Conservation (phyloP, 2,888 invertebrate genomes). For the Chironomus tentans region DNA sequence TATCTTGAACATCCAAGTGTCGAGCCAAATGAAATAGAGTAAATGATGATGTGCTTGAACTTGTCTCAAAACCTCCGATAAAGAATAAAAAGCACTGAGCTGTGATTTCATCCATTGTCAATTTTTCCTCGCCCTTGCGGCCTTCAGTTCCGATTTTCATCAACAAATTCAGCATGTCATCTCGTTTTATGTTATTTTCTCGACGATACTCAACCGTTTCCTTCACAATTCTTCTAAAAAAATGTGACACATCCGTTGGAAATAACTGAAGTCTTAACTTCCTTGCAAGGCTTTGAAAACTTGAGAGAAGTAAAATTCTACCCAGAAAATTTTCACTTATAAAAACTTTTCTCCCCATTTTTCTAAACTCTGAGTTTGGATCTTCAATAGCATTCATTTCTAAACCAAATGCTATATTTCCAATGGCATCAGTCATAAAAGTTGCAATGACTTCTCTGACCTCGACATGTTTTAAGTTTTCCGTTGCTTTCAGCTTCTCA, state of each 20-base stretch:
- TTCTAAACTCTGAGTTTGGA: constrained; percentile 33
- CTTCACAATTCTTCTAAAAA: background rate
- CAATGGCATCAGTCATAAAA: constrained; percentile 30
- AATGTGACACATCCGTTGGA: background rate
- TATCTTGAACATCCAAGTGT: constrained; percentile 37
- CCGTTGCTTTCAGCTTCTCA: constrained; percentile 14
- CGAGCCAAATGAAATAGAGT: constrained; percentile 44
- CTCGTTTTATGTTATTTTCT: constrained; percentile 42
- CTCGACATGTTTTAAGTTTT: constrained; percentile 26
- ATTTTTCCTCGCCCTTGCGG: background rate
- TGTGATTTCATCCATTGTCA: constrained; percentile 8
- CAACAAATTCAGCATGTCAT: constrained; percentile 49
- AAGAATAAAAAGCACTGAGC: constrained; percentile 10
- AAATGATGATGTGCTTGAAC: constrained; percentile 48
- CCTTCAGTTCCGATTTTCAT: constrained; percentile 31
- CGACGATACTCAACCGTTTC: constrained; percentile 31
- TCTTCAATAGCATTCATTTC: constrained; percentile 31
- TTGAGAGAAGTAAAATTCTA: background rate
- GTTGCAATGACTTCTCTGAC: constrained; percentile 28
- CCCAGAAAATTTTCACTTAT: constrained; percentile 8
- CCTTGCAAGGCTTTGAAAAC: background rate
- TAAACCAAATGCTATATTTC: constrained; percentile 38
- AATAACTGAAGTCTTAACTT: background rate
- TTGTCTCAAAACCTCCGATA: constrained; percentile 48
- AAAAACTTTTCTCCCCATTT: constrained; percentile 25